phyloP scores from a whole-genome alignment of 2,888 invertebrate species.

The Meandrusa payeni region DNA sequence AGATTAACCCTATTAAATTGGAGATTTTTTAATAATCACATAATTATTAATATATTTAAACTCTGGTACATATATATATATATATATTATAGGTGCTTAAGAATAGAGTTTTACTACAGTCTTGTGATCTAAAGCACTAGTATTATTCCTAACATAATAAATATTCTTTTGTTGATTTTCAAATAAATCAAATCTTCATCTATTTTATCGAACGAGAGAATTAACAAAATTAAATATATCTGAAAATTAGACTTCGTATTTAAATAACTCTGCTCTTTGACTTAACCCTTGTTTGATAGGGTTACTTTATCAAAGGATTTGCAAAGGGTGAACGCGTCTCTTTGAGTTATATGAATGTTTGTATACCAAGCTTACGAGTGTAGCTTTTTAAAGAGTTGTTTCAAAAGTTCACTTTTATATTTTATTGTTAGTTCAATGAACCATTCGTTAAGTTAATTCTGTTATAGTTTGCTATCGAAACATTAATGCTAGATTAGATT shows the following conservation, averaged over 20 bases:
- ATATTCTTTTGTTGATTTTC: too few relatives aligned
- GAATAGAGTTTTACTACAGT: too few relatives aligned
- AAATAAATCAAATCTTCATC: too few relatives aligned
- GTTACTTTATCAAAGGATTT: constrained; percentile 51
- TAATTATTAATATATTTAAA: too few relatives aligned
- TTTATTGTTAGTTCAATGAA: constrained; percentile 27
- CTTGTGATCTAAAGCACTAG: too few relatives aligned
- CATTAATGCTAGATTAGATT: too few relatives aligned
- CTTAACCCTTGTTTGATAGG: constrained; percentile 38
- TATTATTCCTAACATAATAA: too few relatives aligned
- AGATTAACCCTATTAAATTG: too few relatives aligned
- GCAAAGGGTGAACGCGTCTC: constrained; percentile 24
- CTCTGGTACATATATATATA: too few relatives aligned
- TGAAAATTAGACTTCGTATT: constrained; percentile 17
- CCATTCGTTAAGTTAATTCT: constrained; percentile 3
- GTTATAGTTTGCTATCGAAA: too few relatives aligned
- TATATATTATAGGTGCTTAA: too few relatives aligned
- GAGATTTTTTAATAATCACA: too few relatives aligned
- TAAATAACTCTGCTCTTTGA: constrained; percentile 36
- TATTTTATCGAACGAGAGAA: background rate
- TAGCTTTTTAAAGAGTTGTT: constrained; percentile 17
- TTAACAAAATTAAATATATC: constrained; percentile 7
- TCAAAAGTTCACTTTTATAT: constrained; percentile 8
- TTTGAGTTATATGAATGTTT: constrained; percentile 17
- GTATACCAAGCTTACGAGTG: constrained; percentile 13